phyloP scores from a whole-genome alignment of 2,888 invertebrate species.

The Schizaphis graminum region DNA sequence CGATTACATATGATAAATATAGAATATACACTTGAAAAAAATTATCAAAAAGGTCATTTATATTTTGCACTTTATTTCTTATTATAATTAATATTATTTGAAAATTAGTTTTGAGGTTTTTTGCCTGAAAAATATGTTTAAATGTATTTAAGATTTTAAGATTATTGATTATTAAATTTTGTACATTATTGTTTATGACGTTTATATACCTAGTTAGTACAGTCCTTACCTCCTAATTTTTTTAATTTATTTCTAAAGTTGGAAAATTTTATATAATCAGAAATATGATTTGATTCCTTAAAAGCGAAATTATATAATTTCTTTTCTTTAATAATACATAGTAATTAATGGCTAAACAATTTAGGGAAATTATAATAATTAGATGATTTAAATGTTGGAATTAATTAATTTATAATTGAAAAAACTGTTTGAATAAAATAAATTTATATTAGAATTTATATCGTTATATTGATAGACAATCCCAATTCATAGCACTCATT shows the following conservation, averaged over 20 bases:
- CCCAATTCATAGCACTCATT: constrained; percentile 8
- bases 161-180: too few species aligned
- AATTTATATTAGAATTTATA: neutral
- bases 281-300: neutral
- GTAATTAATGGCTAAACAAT: neutral
- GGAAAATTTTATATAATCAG: neutral
- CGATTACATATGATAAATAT: too few species aligned
- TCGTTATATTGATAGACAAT: neutral
- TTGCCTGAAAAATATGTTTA: too few species aligned
- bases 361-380: neutral
- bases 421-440: neutral
- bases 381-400: neutral
- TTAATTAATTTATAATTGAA: neutral
- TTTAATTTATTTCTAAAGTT: neutral
- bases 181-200: too few species aligned
- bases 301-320: neutral
- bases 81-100: too few species aligned
- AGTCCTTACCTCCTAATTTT: neutral
- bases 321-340: neutral
- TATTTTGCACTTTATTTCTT: too few species aligned
- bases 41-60: neutral
- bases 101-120: neutral
- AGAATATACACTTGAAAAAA: neutral
- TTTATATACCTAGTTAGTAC: neutral
- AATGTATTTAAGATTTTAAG: too few species aligned